These are phyloP conservation scores for Acinonyx jubatus DNA, from an alignment of 2,113 vertebrate species.

Conservation along the genomic window DNA sequence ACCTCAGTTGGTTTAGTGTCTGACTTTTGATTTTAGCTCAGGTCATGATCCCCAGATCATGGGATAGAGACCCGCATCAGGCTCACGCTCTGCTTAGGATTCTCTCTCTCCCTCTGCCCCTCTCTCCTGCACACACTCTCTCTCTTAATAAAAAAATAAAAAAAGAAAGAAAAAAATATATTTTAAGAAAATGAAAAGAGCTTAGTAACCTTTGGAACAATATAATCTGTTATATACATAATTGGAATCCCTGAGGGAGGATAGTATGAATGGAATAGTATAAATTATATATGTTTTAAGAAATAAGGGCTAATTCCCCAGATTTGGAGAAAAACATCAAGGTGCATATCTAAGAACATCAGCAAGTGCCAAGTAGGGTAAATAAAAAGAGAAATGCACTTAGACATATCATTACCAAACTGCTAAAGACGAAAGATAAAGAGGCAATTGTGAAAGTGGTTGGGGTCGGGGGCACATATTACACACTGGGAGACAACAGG, in stretches of 20 bases:
- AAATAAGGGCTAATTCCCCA: not conserved
- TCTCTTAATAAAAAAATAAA: no score
- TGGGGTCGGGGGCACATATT: not conserved
- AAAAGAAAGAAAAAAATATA: no score
- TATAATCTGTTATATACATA: not conserved
- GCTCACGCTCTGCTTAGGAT: no score
- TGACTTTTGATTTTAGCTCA: no score
- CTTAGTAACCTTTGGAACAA: not conserved
- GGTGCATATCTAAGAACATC: not conserved
- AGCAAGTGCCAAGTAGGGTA: not conserved
- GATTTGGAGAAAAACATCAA: not conserved
- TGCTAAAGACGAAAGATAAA: not conserved
- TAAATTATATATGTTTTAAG: not conserved
- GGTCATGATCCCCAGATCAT: no score
- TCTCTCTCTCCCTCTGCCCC: no score
- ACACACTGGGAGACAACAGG: not conserved
- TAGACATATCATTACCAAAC: not conserved
- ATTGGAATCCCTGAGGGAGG: not conserved
- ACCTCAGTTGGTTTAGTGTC: no score
- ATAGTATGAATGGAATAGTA: not conserved
- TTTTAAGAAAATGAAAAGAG: not conserved
- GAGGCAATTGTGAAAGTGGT: not conserved
- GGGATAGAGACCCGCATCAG: no score
- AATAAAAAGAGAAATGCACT: not conserved
- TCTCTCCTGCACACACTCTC: no score